Evolutionary conservation across 2,797 vertebrate species (phyloP).

Genomic region (Macroramphosus scolopax): DNA sequence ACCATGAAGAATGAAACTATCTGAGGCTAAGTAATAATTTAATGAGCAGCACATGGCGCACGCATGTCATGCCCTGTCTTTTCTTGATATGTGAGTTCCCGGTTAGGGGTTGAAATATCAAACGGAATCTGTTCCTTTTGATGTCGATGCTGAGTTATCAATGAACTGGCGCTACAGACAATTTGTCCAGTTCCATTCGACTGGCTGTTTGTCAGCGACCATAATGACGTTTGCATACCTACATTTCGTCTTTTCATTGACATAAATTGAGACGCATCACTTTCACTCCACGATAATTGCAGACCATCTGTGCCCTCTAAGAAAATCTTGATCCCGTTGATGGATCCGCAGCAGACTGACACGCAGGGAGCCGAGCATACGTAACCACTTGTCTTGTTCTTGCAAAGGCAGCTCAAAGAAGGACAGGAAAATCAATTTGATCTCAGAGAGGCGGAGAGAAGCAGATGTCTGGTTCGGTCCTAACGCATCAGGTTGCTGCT

Average conservation of each 20-base stretch:
- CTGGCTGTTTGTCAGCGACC: constrained; percentile 43
- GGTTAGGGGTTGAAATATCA: constrained; percentile 22
- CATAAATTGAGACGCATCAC: constrained; percentile 70
- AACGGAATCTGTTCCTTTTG: constrained; percentile 16
- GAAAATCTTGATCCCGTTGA: constrained; percentile 62
- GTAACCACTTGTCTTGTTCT: constrained; percentile 63
- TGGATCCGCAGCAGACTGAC: constrained; percentile 65
- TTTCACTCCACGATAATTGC: constrained; percentile 72
- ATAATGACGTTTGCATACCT: constrained; percentile 64
- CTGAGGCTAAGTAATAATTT: constrained; percentile 65
- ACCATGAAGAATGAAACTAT: constrained; percentile 63
- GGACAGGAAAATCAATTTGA: constrained; percentile 71
- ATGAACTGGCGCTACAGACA: constrained; percentile 45
- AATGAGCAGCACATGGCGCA: constrained; percentile 69
- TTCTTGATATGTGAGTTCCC: constrained; percentile 12
- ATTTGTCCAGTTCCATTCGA: constrained; percentile 50
- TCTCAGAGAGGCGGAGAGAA: constrained; percentile 41
- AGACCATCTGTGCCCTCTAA: constrained; percentile 72
- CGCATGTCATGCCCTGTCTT: constrained; percentile 38
- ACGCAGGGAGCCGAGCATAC: constrained; percentile 39
- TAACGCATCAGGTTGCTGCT: constrained; percentile 42
- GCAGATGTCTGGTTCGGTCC: constrained; percentile 39
- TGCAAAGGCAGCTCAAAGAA: constrained; percentile 47
- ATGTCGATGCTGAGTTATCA: constrained; percentile 40
- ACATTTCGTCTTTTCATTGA: constrained; percentile 63